phyloP scores from a whole-genome alignment of 2,797 vertebrate species.

The Cynopterus sphinx region DNA sequence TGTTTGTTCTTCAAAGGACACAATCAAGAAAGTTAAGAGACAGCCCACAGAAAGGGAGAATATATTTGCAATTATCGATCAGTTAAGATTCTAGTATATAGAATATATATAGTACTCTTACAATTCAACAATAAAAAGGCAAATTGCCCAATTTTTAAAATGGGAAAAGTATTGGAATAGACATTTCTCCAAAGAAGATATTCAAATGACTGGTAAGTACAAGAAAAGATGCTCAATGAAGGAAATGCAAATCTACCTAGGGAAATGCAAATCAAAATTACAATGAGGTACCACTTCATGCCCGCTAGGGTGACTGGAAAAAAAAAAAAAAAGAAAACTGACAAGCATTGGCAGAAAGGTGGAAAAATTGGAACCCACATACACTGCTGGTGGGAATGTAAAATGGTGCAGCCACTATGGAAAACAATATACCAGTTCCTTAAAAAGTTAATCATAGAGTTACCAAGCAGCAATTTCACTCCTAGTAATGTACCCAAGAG shows the following conservation, averaged over 20 bases:
- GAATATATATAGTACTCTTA: slow-evolving; percentile 10
- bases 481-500: background rate
- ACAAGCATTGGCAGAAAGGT: background rate
- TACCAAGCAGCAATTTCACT: background rate
- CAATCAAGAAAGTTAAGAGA: background rate
- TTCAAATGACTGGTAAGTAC: background rate
- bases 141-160: background rate
- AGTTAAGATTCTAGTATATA: background rate
- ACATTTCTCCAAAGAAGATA: slow-evolving; percentile 27
- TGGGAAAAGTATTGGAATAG: background rate
- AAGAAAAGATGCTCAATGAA: background rate
- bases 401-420: background rate
- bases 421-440: background rate
- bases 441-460: background rate
- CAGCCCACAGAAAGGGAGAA: background rate
- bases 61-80: background rate
- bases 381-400: background rate
- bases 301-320: background rate
- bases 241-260: background rate
- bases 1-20: background rate
- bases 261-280: background rate
- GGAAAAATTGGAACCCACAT: background rate
- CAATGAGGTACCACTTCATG: background rate
- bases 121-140: background rate
- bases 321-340: background rate